These are phyloP conservation scores for Aselliscus stoliczkanus DNA, from an alignment of 2,797 vertebrate species.

Conservation along the genomic window DNA sequence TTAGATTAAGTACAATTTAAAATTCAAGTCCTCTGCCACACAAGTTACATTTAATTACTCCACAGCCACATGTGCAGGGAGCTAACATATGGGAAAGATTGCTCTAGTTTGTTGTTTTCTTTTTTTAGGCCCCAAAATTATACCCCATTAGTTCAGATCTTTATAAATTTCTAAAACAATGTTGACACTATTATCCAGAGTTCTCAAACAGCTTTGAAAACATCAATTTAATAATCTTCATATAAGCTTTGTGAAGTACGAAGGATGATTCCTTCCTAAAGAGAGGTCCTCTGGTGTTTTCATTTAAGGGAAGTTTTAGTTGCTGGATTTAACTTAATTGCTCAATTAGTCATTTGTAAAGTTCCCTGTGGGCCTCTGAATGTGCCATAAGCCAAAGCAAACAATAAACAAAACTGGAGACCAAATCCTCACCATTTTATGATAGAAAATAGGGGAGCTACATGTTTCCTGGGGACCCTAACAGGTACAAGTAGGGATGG, in stretches of 20 bases:
- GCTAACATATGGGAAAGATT: too few species aligned
- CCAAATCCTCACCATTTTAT: background rate
- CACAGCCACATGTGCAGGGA: background rate
- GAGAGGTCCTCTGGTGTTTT: background rate
- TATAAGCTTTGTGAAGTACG: conserved; percentile 23
- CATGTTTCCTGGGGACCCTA: background rate
- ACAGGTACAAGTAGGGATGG: background rate
- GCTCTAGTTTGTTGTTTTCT: background rate
- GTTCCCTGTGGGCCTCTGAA: background rate
- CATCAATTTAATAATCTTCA: conserved; percentile 43
- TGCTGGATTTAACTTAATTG: conserved; percentile 17
- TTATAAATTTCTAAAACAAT: background rate
- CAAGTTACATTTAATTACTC: background rate
- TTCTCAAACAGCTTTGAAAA: background rate
- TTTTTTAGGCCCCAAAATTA: background rate
- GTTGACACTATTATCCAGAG: background rate
- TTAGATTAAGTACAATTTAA: background rate
- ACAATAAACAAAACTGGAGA: background rate
- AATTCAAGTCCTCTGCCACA: background rate
- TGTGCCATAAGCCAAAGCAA: background rate
- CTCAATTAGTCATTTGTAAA: background rate
- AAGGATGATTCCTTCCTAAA: background rate
- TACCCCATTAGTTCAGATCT: background rate
- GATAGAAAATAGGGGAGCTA: background rate
- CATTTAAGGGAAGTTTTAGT: conserved; percentile 6